Base-by-base conservation (phyloP, 2,113 vertebrate genomes). In the Labeo catla region DNA sequence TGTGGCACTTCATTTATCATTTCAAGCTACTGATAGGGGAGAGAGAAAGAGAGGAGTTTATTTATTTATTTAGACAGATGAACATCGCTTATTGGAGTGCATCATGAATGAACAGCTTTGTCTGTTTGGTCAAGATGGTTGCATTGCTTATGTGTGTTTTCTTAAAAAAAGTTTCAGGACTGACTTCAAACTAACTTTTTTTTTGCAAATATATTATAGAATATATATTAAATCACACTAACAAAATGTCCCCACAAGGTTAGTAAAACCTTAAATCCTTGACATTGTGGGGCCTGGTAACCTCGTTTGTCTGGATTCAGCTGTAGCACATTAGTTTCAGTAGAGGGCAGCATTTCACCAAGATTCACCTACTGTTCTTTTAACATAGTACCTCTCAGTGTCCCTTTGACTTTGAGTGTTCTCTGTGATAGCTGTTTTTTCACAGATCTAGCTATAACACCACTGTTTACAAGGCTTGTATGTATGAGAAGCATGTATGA, bases 281-380 rank as follows among this genome's bases (percentile, higher is more conserved):
- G 28, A 28, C 28, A 28, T 28, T 28, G n/a, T 28, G 2, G 2
- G 28, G 28, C 28, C 28, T 28, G 28, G 28, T 28, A 28, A 28
- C 28, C 28, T 28, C 2, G 28, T 28, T 4, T 43, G 19, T 54
- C 92, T 98, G 86, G 97, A 98, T 92, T 65, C 96, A 98, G 91
- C 94, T 97, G 92, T 97, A 98, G 91, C 23, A 78, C 28, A 54
- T 45, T 21, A 16, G 0, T 45, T 90, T 91, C 94, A 90, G 49
- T 83, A 91, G 94, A 92, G 93, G 93, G 94, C 89, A 93, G 91
- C 91, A 91, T 95, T 93, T 89, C 59, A 85, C 90, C 89, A 90
- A 65, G 84, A 87, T 49, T 92, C 91, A 57, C 65, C 13, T 63
- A 45, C 45, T 43, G 8, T 74, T 52, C 34, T 59, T 49, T 39